Conservation (phyloP, 2,797 vertebrate species). For the Darevskia mixta region DNA sequence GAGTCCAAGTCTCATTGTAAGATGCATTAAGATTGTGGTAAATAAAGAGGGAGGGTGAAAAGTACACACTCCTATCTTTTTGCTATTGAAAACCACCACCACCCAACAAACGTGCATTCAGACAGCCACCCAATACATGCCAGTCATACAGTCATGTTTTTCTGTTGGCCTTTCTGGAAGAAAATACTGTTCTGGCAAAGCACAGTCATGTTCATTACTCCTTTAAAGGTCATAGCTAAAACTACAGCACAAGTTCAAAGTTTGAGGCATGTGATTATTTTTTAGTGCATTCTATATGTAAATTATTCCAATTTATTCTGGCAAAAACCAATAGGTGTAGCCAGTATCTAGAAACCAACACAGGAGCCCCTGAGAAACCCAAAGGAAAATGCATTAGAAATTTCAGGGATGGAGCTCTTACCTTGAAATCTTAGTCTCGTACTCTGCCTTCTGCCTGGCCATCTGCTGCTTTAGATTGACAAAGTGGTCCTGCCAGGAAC, state of each 20-base stretch:
- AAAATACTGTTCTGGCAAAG: background rate
- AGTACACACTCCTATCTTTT: background rate
- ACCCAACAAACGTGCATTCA: background rate
- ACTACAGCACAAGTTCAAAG: background rate
- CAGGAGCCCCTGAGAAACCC: background rate
- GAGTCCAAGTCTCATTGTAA: background rate
- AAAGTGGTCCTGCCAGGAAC: background rate
- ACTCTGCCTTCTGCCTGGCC: slow-evolving; percentile 44
- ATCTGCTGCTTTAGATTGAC: slow-evolving; percentile 34
- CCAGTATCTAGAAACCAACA: accelerated
- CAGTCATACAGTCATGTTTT: background rate
- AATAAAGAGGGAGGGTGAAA: background rate
- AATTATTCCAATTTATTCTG: background rate
- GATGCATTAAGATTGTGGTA: background rate
- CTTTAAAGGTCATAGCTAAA: slow-evolving; percentile 1
- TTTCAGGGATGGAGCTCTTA: background rate
- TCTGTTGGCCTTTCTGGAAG: background rate
- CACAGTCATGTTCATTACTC: background rate
- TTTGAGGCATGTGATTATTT: background rate
- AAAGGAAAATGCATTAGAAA: background rate
- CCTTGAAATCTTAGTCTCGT: slow-evolving; percentile 37
- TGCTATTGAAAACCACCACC: background rate
- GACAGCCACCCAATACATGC: background rate
- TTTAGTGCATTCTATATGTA: background rate
- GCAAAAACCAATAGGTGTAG: background rate